A percentile compares a stretch with the other conserved stretches of the same genome.
These are phyloP conservation scores for Zonitis immaculata DNA, from an alignment of 2,888 invertebrate genomes.

Conservation along the genomic window DNA sequence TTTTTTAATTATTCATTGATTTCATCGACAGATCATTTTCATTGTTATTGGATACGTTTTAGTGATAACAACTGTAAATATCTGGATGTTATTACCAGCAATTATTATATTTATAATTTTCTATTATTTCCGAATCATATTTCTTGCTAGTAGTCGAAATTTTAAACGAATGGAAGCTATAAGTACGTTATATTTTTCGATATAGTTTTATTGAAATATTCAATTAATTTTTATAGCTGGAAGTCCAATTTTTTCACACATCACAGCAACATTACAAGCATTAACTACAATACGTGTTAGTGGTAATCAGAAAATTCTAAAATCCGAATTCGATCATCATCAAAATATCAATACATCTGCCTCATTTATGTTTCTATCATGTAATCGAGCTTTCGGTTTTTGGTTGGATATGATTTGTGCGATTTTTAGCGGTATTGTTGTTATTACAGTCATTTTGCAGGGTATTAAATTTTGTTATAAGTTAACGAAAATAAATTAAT, in stretches of 20 bases:
- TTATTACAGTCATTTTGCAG: constrained; percentile 37
- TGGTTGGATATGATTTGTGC: constrained; percentile 55
- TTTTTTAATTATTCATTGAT: no score
- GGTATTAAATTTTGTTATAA: no score
- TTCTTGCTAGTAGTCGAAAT: constrained; percentile 25
- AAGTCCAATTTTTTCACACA: constrained; percentile 73
- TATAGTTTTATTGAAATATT: neutral
- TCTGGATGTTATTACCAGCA: constrained; percentile 25
- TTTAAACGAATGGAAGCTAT: constrained; percentile 27
- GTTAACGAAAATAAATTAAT: no score
- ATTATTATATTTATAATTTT: constrained; percentile 20
- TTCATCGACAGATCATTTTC: constrained; percentile 17
- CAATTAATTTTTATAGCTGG: constrained; percentile 53
- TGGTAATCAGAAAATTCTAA: constrained; percentile 59
- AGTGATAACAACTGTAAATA: constrained; percentile 23
- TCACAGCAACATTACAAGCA: constrained; percentile 72
- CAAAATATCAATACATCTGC: constrained; percentile 68
- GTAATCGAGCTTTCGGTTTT: constrained; percentile 67
- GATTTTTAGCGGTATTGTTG: constrained; percentile 53
- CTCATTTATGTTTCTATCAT: constrained; percentile 62
- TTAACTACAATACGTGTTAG: constrained; percentile 72
- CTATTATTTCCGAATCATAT: constrained; percentile 22
- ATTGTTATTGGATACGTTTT: constrained; percentile 20
- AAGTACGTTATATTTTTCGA: constrained; percentile 21
- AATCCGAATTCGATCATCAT: constrained; percentile 58